Evolutionary conservation across 2,888 invertebrate species (phyloP).

Genomic region (Cosmia trapezina): DNA sequence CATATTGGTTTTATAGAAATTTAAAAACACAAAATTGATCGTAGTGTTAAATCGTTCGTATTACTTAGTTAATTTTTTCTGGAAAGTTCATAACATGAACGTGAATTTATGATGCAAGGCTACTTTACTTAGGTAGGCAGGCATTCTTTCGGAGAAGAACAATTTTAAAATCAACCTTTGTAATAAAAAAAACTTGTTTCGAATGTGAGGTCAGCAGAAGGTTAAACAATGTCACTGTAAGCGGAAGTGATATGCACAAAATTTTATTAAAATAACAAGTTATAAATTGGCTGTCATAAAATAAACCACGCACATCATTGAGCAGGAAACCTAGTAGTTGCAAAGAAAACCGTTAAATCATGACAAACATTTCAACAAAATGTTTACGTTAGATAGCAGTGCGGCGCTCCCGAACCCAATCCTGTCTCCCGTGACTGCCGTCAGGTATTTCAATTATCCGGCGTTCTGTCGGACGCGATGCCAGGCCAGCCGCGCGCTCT

Average conservation of each 20-base stretch:
- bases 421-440: constrained; percentile 68
- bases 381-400: constrained; percentile 71
- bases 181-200: background rate
- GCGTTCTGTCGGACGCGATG: constrained; percentile 67
- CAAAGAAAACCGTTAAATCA: constrained; percentile 60
- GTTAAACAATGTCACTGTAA: constrained; percentile 54
- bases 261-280: constrained; percentile 30
- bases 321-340: constrained; percentile 37
- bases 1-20: too few species aligned
- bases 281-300: constrained; percentile 37
- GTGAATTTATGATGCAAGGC: background rate
- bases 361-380: constrained; percentile 71
- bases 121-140: background rate
- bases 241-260: constrained; percentile 51
- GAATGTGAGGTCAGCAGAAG: constrained; percentile 37
- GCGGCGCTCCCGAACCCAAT: constrained; percentile 66
- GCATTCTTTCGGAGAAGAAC: background rate
- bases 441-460: constrained; percentile 83
- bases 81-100: background rate
- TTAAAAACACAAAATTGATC: too few species aligned
- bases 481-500: constrained; percentile 65
- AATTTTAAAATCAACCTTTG: background rate
- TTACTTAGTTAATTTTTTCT: background rate
- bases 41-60: background rate
- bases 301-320: constrained; percentile 31